Percentiles rank a stretch among this genome's conserved stretches.
phyloP scores from a whole-genome alignment of 2,113 vertebrate species.

The Brachirus orientalis region DNA sequence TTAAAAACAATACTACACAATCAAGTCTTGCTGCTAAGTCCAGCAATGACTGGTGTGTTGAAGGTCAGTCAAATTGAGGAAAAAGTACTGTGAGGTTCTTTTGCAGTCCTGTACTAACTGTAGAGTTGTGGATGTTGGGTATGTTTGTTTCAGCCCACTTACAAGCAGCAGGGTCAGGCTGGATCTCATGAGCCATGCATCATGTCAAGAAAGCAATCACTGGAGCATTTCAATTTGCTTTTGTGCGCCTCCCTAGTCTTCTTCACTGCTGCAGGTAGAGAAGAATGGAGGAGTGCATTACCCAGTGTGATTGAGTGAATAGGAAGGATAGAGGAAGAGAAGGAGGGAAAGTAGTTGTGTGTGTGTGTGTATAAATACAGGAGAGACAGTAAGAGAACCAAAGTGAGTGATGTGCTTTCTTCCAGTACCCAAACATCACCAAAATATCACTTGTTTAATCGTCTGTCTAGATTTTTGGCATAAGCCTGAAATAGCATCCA shows the following conservation, averaged over 20 bases:
- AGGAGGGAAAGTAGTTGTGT: conserved; percentile 9
- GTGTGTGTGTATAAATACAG: background rate
- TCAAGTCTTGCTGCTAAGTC: background rate
- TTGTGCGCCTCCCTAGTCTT: conserved; percentile 74
- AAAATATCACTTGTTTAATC: conserved; percentile 61
- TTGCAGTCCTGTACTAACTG: conserved; percentile 31
- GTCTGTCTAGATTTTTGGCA: conserved; percentile 37
- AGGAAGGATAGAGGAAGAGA: conserved; percentile 19
- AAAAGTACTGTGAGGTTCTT: background rate
- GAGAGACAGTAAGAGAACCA: conserved; percentile 37
- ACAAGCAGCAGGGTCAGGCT: conserved; percentile 52
- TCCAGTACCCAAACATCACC: conserved; percentile 60
- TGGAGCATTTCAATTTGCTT: conserved; percentile 83
- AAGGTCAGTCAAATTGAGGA: conserved; percentile 10
- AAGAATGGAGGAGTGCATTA: conserved; percentile 72
- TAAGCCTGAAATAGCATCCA: conserved; percentile 62
- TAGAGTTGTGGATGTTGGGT: conserved; percentile 40
- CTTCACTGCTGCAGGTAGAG: conserved; percentile 75
- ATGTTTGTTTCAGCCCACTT: conserved; percentile 44
- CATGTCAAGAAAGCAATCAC: conserved; percentile 80
- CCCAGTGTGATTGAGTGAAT: conserved; percentile 58
- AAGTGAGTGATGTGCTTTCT: conserved; percentile 61
- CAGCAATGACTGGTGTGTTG: background rate
- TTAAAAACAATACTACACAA: background rate
- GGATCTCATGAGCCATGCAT: conserved; percentile 77